Conservation (phyloP, 2,113 vertebrate genomes). For the Lagenorhynchus albirostris region DNA sequence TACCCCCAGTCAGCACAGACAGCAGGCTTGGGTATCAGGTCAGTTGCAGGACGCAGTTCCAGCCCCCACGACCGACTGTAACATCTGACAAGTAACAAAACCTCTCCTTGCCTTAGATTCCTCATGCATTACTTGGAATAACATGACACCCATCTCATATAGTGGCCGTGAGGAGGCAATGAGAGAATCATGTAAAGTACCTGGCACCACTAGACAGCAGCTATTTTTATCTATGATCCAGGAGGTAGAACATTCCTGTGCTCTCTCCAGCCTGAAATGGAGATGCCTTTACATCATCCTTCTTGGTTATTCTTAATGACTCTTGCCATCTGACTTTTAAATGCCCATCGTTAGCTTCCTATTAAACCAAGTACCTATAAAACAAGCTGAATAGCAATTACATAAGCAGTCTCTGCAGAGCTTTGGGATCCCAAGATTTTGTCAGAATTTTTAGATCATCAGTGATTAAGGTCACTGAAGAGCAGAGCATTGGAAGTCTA, state of each 20-base stretch:
- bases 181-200: constrained; percentile 49
- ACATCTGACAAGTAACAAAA: background rate
- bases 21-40: background rate
- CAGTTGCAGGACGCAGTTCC: background rate
- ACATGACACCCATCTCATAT: background rate
- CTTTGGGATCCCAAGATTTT: background rate
- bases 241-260: constrained; percentile 42
- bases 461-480: background rate
- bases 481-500: background rate
- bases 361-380: background rate
- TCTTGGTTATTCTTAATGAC: background rate
- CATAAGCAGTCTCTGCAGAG: background rate
- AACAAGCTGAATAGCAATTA: background rate
- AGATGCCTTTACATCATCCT: constrained; percentile 51
- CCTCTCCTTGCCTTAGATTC: background rate
- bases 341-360: background rate
- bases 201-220: constrained; percentile 19
- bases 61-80: background rate
- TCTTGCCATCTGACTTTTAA: background rate
- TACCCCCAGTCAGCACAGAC: background rate
- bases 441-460: background rate
- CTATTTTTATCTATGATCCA: constrained; percentile 64
- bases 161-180: background rate
- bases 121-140: background rate
- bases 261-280: constrained; percentile 20